phyloP scores from a whole-genome alignment of 1,140 invertebrate genomes.

The Zaprionus vittiger region DNA sequence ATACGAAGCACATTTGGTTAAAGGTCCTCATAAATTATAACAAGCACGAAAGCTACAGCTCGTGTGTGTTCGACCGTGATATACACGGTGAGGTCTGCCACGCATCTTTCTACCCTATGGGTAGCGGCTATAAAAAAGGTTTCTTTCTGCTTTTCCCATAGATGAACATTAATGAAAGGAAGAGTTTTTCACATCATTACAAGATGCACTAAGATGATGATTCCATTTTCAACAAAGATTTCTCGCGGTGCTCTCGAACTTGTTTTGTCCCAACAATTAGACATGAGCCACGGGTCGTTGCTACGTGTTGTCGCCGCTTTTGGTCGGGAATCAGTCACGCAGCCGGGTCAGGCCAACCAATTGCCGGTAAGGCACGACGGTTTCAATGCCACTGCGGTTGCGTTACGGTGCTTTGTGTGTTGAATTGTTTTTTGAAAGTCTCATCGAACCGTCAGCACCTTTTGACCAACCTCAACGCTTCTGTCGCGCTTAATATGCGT shows the following conservation, averaged over 20 bases:
- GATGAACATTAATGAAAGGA: no score
- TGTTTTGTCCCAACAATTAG: constrained; percentile 7
- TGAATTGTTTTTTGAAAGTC: constrained; percentile 59
- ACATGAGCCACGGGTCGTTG: constrained; percentile 11
- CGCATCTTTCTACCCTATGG: no score
- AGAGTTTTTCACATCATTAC: no score
- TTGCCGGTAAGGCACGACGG: constrained; percentile 24
- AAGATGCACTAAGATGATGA: not conserved
- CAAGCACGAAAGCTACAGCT: no score
- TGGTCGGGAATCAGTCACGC: constrained; percentile 37
- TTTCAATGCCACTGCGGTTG: constrained; percentile 62
- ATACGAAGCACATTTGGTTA: no score
- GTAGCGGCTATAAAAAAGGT: no score
- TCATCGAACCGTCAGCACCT: constrained; percentile 44
- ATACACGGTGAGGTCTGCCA: no score
- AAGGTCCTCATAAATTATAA: no score
- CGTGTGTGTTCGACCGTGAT: no score
- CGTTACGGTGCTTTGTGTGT: constrained; percentile 23
- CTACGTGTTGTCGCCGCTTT: constrained; percentile 10
- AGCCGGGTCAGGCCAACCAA: constrained; percentile 14
- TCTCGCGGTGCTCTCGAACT: not conserved
- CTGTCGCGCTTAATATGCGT: constrained; percentile 55
- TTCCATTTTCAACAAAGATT: not conserved
- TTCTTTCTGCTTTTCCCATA: no score
- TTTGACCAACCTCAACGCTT: constrained; percentile 74